Evolutionary conservation across 1,140 invertebrate genomes (phyloP).

Genomic region (Macrotrachela quadricornifera): DNA sequence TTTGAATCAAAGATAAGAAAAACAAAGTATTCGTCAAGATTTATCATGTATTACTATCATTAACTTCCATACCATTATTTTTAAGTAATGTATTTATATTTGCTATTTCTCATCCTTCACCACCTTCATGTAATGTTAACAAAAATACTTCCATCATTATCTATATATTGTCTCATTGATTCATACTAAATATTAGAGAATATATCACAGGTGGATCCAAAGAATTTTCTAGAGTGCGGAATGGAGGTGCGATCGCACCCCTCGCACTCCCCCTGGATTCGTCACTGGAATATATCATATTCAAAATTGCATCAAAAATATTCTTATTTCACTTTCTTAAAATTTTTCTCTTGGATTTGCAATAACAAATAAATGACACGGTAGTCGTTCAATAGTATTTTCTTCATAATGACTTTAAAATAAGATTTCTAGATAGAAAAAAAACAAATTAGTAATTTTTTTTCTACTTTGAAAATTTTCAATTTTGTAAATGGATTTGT

Average conservation of each 20-base stretch:
- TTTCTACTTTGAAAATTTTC: conserved; percentile 63
- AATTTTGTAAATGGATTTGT: conserved; percentile 59
- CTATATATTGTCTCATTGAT: conserved; percentile 49
- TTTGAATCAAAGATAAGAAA: too few relatives aligned
- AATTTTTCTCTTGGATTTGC: conserved; percentile 67
- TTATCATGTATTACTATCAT: conserved; percentile 46
- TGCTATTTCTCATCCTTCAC: conserved; percentile 61
- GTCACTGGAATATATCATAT: too few relatives aligned
- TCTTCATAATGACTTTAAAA: conserved; percentile 53
- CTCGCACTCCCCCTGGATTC: too few relatives aligned
- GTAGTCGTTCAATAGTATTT: conserved; percentile 48
- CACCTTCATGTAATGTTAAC: conserved; percentile 66
- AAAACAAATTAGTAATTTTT: conserved; percentile 8
- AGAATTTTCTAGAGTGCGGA: too few relatives aligned
- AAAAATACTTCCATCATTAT: conserved; percentile 59
- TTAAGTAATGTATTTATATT: conserved; percentile 91
- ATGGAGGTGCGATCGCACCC: too few relatives aligned
- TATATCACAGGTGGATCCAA: too few relatives aligned
- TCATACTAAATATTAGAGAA: too few relatives aligned
- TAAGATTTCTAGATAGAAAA: conserved; percentile 8
- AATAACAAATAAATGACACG: conserved; percentile 54
- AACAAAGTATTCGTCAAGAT: not conserved
- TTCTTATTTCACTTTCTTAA: conserved; percentile 60
- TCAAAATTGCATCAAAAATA: too few relatives aligned
- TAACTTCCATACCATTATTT: conserved; percentile 83